phyloP scores from a whole-genome alignment of 2,113 vertebrate genomes.

The Atlantisia rogersi region DNA sequence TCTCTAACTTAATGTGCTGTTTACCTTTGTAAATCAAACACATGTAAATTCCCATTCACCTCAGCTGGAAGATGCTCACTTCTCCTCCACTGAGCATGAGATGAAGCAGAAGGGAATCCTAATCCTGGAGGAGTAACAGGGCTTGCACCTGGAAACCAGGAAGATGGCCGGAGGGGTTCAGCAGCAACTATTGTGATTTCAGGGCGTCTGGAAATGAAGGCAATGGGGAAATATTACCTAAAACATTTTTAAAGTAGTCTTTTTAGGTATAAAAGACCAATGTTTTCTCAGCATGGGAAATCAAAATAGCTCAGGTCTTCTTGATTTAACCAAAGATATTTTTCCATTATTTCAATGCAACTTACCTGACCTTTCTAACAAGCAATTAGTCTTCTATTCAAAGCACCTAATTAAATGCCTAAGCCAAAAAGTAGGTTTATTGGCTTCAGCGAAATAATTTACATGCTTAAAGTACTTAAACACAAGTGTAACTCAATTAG shows the following conservation, averaged over 20 bases:
- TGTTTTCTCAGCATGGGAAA: not conserved
- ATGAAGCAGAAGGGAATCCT: constrained; percentile 79
- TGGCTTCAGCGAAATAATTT: constrained; percentile 34
- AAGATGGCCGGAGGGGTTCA: constrained; percentile 82
- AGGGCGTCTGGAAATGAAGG: constrained; percentile 79
- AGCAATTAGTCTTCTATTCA: not conserved
- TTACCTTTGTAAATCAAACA: not conserved
- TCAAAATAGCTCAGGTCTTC: not conserved
- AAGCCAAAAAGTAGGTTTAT: constrained; percentile 31
- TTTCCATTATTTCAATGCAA: not conserved
- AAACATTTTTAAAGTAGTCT: not conserved
- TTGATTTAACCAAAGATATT: not conserved
- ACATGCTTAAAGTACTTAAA: constrained; percentile 11
- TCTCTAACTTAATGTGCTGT: not conserved
- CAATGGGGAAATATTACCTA: not conserved
- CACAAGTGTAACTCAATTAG: not conserved
- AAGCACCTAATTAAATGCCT: not conserved
- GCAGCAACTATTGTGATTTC: constrained; percentile 92
- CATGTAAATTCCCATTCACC: constrained; percentile 65
- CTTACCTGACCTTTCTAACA: not conserved
- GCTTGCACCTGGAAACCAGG: constrained; percentile 82
- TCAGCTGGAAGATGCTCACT: constrained; percentile 78
- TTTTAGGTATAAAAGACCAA: not conserved
- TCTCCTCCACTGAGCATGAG: constrained; percentile 80
- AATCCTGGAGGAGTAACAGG: constrained; percentile 69